Percentiles rank a stretch among this genome's conserved stretches.
Conservation (phyloP, 2,888 invertebrate genomes). For the Dioctria rufipes region DNA sequence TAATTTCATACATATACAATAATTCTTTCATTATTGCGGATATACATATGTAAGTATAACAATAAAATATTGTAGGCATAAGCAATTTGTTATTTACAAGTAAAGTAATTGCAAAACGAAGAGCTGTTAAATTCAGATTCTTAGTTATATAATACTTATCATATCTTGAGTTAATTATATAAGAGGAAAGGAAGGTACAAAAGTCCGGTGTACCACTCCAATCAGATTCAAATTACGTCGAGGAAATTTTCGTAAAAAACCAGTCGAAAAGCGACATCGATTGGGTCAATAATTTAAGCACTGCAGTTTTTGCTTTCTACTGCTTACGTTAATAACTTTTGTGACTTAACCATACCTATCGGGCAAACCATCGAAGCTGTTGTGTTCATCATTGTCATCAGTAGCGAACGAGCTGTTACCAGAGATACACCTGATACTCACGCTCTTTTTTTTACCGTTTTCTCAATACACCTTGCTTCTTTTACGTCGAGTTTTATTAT, state of each 20-base stretch:
- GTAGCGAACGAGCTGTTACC: conserved; percentile 22
- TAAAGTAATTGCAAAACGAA: too few relatives aligned
- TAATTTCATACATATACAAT: too few relatives aligned
- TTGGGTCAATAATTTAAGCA: background rate
- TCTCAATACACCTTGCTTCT: background rate
- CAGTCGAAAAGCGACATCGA: conserved; percentile 7
- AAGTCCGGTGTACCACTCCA: conserved; percentile 16
- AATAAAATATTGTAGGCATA: too few relatives aligned
- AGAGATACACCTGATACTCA: conserved; percentile 9
- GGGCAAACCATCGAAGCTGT: background rate
- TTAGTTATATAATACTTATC: too few relatives aligned
- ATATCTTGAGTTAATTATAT: conserved; percentile 2
- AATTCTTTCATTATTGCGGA: too few relatives aligned
- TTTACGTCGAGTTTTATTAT: conserved; percentile 32
- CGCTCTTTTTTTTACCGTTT: background rate
- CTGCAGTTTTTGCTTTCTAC: conserved; percentile 26
- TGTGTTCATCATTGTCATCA: conserved; percentile 6
- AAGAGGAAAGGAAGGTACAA: background rate
- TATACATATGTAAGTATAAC: too few relatives aligned
- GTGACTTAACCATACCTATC: conserved; percentile 1
- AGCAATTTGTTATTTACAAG: too few relatives aligned
- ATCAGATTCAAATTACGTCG: conserved; percentile 2
- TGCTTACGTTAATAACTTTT: conserved; percentile 23
- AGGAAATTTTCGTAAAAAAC: conserved; percentile 16
- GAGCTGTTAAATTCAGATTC: too few relatives aligned